Percentiles rank a stretch among this genome's conserved stretches.
phyloP scores from a whole-genome alignment of 2,113 vertebrate species.

The Hippocampus mohnikei region DNA sequence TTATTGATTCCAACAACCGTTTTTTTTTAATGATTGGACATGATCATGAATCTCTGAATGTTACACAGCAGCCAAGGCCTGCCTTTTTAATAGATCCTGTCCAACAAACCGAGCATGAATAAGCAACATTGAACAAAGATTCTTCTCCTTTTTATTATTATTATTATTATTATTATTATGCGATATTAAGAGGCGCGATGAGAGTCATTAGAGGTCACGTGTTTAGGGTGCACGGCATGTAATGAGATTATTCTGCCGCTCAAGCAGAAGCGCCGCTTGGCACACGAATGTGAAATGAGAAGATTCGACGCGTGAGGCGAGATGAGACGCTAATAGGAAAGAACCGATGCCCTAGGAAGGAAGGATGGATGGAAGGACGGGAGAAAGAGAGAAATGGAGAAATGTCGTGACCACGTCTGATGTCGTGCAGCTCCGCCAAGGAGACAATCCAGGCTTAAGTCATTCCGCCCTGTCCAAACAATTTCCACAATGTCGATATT shows the following conservation, averaged over 20 bases:
- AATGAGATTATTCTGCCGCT: slow-evolving; percentile 68
- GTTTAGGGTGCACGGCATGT: slow-evolving; percentile 49
- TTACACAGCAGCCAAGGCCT: neutral
- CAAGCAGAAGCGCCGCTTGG: slow-evolving; percentile 57
- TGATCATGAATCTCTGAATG: neutral
- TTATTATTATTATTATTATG: slow-evolving; percentile 44
- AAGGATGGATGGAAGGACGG: slow-evolving; percentile 9
- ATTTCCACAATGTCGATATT: slow-evolving; percentile 5
- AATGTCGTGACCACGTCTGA: slow-evolving; percentile 19
- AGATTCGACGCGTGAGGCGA: slow-evolving; percentile 57
- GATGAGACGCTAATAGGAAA: slow-evolving; percentile 64
- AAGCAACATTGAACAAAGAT: slow-evolving; percentile 37
- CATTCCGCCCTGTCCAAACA: slow-evolving; percentile 31
- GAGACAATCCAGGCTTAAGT: slow-evolving; percentile 42
- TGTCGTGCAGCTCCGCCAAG: slow-evolving; percentile 31
- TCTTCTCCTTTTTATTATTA: too few species aligned
- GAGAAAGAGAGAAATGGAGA: slow-evolving; percentile 14
- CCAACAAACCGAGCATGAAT: slow-evolving; percentile 20
- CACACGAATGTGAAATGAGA: slow-evolving; percentile 60
- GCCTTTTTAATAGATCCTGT: slow-evolving; percentile 18
- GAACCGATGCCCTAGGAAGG: slow-evolving; percentile 42
- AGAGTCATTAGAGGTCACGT: slow-evolving; percentile 64
- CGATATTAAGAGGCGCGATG: slow-evolving; percentile 53
- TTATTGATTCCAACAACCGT: neutral
- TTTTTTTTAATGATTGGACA: neutral